These are phyloP conservation scores for Raja brachyura DNA, from an alignment of 2,113 vertebrate genomes.

Conservation along the genomic window DNA sequence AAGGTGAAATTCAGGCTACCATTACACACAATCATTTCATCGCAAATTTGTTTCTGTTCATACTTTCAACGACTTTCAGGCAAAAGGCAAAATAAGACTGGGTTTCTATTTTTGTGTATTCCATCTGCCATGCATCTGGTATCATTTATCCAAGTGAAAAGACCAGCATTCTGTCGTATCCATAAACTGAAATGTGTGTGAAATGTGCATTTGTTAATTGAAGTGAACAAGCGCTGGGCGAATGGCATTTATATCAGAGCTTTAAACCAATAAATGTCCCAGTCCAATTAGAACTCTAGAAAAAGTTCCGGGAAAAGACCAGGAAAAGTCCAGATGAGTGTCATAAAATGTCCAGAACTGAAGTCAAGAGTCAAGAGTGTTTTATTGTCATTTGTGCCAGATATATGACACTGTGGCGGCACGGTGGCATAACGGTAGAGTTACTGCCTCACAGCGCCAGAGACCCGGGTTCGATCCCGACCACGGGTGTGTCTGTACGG, in stretches of 20 bases:
- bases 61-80: background rate
- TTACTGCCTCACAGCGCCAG: too few species aligned
- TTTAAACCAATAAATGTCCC: background rate
- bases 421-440: too few species aligned
- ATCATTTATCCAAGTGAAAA: background rate
- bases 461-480: too few species aligned
- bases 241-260: background rate
- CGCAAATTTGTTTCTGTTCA: background rate
- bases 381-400: too few species aligned
- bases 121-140: background rate
- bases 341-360: too few species aligned
- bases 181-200: background rate
- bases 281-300: too few species aligned
- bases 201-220: background rate
- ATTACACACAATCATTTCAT: background rate
- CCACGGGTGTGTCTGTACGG: too few species aligned
- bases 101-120: constrained; percentile 10
- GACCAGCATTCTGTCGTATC: background rate
- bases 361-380: too few species aligned
- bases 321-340: too few species aligned
- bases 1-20: background rate
- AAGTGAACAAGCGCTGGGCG: background rate
- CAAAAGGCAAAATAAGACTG: background rate
- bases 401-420: too few species aligned
- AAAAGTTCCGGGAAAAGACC: too few species aligned